Conservation (phyloP, 2,888 invertebrate species). For the Agriopis marginaria region DNA sequence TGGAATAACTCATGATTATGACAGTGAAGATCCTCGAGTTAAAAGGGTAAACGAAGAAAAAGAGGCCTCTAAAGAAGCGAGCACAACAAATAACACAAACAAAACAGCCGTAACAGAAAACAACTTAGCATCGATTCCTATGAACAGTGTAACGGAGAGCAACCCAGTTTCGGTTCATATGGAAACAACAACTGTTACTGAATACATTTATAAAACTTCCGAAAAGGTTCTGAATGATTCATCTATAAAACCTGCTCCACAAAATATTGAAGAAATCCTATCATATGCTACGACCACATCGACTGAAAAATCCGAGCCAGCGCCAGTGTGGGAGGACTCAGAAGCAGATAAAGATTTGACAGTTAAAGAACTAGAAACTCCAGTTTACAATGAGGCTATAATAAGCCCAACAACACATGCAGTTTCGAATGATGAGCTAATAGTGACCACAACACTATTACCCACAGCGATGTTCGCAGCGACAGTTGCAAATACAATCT, state of each 20-base stretch:
- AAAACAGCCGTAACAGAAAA: constrained; percentile 38
- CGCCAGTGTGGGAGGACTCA: constrained; percentile 76
- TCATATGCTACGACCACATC: constrained; percentile 20
- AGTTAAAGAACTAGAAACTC: constrained; percentile 51
- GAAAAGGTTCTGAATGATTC: constrained; percentile 47
- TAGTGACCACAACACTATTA: constrained; percentile 38
- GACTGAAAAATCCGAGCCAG: constrained; percentile 57
- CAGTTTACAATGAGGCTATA: constrained; percentile 24
- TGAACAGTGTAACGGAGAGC: constrained; percentile 29
- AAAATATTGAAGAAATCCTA: constrained; percentile 30
- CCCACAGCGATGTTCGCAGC: constrained; percentile 40
- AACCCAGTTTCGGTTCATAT: constrained; percentile 40
- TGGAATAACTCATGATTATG: constrained; percentile 72
- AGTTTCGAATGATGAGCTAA: constrained; percentile 42
- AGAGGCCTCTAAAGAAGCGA: constrained; percentile 38
- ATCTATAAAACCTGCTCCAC: constrained; percentile 7
- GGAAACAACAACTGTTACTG: constrained; percentile 71
- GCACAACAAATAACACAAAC: constrained; percentile 24
- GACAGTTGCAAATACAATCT: constrained; percentile 19
- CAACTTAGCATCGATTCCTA: constrained; percentile 34
- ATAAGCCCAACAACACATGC: constrained; percentile 32
- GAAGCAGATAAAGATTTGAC: constrained; percentile 55
- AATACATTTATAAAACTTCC: constrained; percentile 73
- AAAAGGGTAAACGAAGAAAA: constrained; percentile 69
- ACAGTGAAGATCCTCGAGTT: constrained; percentile 68